Evolutionary conservation across 1,140 invertebrate species (phyloP).

Genomic region (Pemphigus obesinymphae): DNA sequence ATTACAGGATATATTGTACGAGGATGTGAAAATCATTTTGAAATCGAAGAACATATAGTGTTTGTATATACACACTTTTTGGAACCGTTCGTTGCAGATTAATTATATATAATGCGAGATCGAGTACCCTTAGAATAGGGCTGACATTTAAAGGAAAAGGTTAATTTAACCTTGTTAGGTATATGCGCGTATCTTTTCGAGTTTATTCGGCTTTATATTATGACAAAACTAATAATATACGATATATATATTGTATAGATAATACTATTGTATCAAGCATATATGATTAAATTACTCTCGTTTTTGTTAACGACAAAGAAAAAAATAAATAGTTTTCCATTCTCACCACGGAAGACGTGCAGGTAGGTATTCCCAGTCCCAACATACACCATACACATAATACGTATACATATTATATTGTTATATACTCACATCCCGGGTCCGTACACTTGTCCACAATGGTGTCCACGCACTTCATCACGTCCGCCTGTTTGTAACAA

Average conservation of each 20-base stretch:
- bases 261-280: neutral
- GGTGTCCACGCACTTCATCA: slow-evolving; percentile 39
- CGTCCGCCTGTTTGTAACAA: slow-evolving; percentile 40
- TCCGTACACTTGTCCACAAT: slow-evolving; percentile 38
- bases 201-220: neutral
- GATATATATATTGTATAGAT: too few species aligned
- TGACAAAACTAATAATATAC: too few species aligned
- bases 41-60: neutral
- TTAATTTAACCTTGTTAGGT: neutral
- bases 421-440: slow-evolving; percentile 29
- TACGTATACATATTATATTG: neutral
- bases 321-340: neutral
- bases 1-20: too few species aligned
- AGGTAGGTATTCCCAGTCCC: too few species aligned
- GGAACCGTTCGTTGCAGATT: neutral
- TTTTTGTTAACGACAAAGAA: neutral
- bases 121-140: too few species aligned
- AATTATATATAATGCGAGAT: neutral
- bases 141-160: neutral
- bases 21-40: neutral
- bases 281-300: neutral
- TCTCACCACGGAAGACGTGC: too few species aligned
- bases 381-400: too few species aligned
- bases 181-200: too few species aligned
- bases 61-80: neutral